These are phyloP conservation scores for Macrosoma leucophasiata DNA, from an alignment of 2,888 invertebrate genomes.

Conservation along the genomic window DNA sequence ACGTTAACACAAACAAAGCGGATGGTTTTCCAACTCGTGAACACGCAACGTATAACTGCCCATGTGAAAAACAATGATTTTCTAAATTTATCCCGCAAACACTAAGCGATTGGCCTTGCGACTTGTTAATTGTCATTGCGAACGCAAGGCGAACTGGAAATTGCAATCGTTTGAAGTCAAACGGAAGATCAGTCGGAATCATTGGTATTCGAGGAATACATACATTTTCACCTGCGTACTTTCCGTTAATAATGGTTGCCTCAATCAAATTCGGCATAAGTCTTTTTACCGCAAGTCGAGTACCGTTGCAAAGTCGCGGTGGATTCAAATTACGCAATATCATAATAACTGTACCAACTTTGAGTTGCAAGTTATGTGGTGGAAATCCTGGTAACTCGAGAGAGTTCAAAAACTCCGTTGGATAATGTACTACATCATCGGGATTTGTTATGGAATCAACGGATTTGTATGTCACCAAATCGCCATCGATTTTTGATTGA, in stretches of 20 bases:
- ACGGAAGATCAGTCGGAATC: constrained; percentile 21
- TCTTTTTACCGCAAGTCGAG: constrained; percentile 17
- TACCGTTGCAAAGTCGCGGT: constrained; percentile 24
- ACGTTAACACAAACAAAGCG: constrained; percentile 25
- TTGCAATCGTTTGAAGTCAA: constrained; percentile 13
- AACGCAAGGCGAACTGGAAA: constrained; percentile 15
- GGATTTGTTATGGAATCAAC: constrained; percentile 24
- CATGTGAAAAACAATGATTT: constrained; percentile 27
- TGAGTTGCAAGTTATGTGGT: constrained; percentile 28
- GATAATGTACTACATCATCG: constrained; percentile 25
- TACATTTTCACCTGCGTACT: constrained; percentile 10
- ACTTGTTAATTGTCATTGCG: constrained; percentile 5
- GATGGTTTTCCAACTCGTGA: constrained; percentile 25
- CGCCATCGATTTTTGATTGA: constrained; percentile 23
- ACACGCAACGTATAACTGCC: constrained; percentile 14
- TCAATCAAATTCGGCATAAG: constrained; percentile 10
- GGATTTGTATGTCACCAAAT: constrained; percentile 23
- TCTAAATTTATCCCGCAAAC: constrained; percentile 25
- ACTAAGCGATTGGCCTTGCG: constrained; percentile 2
- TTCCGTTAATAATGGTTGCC: constrained; percentile 22
- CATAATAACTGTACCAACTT: constrained; percentile 29
- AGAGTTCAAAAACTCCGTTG: constrained; percentile 31
- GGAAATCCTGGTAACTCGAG: constrained; percentile 25
- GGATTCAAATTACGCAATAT: constrained; percentile 34
- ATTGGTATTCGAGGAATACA: constrained; percentile 19